phyloP scores from a whole-genome alignment of 2,113 vertebrate species.

The Dasyprocta punctata region DNA sequence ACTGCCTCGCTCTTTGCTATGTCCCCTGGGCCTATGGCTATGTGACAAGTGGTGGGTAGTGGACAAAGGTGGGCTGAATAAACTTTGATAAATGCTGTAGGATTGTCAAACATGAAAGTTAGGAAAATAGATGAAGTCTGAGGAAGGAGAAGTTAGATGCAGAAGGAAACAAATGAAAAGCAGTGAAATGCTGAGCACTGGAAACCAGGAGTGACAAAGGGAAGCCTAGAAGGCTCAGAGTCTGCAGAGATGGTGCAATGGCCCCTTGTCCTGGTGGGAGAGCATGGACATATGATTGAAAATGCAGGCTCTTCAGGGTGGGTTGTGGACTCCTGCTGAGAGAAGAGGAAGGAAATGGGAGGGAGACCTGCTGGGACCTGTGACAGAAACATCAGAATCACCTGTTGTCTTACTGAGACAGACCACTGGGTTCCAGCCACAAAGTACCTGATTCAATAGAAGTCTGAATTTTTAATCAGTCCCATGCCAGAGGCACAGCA shows the following conservation, averaged over 20 bases:
- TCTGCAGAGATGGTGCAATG: rapidly evolving
- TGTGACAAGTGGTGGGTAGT: rapidly evolving
- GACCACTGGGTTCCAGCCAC: no score
- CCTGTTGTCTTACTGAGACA: rapidly evolving
- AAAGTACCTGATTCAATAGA: not conserved
- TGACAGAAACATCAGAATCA: rapidly evolving
- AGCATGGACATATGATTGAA: rapidly evolving
- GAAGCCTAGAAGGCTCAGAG: not conserved
- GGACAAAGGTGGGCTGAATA: not conserved
- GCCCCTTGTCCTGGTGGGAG: rapidly evolving
- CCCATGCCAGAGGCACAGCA: no score
- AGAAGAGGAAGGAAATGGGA: not conserved
- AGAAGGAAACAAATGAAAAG: not conserved
- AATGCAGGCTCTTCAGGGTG: rapidly evolving
- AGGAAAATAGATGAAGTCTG: not conserved
- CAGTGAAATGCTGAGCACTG: not conserved
- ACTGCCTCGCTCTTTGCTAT: rapidly evolving
- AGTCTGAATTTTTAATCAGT: not conserved
- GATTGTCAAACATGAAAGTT: not conserved
- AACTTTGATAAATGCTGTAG: not conserved
- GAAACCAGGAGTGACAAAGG: not conserved
- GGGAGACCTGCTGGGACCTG: rapidly evolving
- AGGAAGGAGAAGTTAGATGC: not conserved
- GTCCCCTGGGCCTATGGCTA: not conserved
- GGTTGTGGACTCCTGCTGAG: not conserved